A percentile compares a stretch with the other conserved stretches of the same genome.
These are phyloP conservation scores for Luehdorfia chinensis DNA, from an alignment of 1,140 invertebrate genomes.

Conservation along the genomic window DNA sequence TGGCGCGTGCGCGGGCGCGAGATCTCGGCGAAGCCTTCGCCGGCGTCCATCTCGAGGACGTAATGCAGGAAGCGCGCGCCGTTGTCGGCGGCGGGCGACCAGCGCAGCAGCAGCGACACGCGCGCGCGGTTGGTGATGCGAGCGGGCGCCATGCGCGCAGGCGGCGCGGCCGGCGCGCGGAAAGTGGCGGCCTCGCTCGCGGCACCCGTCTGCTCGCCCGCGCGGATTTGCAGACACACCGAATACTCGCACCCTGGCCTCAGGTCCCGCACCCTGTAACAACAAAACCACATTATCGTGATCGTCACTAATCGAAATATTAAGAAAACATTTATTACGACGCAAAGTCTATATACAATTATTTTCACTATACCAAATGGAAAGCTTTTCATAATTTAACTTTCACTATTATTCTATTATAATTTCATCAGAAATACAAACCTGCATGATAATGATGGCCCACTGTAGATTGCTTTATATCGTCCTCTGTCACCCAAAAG, in stretches of 20 bases:
- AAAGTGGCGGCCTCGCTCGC: slow-evolving; percentile 70
- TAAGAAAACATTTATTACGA: too few species aligned
- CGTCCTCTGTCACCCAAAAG: slow-evolving; percentile 86
- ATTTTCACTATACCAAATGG: too few species aligned
- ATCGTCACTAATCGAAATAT: too few species aligned
- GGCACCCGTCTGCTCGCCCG: slow-evolving; percentile 72
- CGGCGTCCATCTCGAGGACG: slow-evolving; percentile 88
- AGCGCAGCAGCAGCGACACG: slow-evolving; percentile 81
- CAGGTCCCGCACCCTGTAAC: slow-evolving; percentile 83
- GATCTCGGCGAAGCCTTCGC: slow-evolving; percentile 83
- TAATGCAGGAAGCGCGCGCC: slow-evolving; percentile 88
- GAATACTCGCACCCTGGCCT: slow-evolving; percentile 89
- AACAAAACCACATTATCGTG: slow-evolving; percentile 11
- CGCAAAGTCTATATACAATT: too few species aligned
- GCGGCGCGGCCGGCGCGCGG: slow-evolving; percentile 82
- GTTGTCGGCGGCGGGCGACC: slow-evolving; percentile 85
- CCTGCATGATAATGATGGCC: slow-evolving; percentile 83
- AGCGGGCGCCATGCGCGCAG: slow-evolving; percentile 79
- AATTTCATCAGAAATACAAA: slow-evolving; percentile 28
- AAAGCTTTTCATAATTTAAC: too few species aligned
- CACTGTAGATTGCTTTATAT: slow-evolving; percentile 89
- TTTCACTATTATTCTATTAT: too few species aligned
- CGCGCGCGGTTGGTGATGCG: slow-evolving; percentile 79
- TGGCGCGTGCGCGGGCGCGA: slow-evolving; percentile 84
- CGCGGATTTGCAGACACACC: slow-evolving; percentile 82